A percentile compares a stretch with the other conserved stretches of the same genome.
Conservation (phyloP, 2,888 invertebrate species). For the Drosophila nigricruria region DNA sequence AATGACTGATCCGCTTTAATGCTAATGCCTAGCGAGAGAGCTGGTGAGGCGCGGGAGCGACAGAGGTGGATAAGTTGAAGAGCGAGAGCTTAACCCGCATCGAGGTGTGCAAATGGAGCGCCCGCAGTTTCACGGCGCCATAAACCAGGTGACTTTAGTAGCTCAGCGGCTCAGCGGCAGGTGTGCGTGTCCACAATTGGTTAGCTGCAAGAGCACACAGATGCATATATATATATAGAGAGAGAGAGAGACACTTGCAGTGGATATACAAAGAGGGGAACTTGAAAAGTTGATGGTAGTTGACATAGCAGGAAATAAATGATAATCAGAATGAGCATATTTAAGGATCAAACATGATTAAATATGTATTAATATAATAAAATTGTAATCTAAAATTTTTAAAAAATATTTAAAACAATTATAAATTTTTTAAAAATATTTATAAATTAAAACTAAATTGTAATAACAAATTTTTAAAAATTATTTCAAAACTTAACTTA, state of each 20-base stretch:
- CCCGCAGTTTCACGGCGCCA: slow-evolving; percentile 72
- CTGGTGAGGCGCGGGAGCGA: not conserved
- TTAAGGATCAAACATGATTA: not conserved
- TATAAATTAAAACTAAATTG: too few relatives aligned
- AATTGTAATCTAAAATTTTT: too few relatives aligned
- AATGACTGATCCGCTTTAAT: slow-evolving; percentile 69
- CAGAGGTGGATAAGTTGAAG: slow-evolving; percentile 1
- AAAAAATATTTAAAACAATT: too few relatives aligned
- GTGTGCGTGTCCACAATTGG: slow-evolving; percentile 46
- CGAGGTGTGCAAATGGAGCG: slow-evolving; percentile 64
- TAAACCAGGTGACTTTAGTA: slow-evolving; percentile 78
- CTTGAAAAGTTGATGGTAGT: not conserved
- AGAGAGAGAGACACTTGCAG: not conserved
- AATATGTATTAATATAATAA: too few relatives aligned
- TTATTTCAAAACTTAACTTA: too few relatives aligned
- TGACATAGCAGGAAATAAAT: not conserved
- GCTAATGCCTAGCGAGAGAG: slow-evolving; percentile 59
- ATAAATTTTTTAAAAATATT: too few relatives aligned
- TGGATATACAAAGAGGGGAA: slow-evolving; percentile 12
- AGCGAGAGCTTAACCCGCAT: slow-evolving; percentile 63
- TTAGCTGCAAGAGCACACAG: slow-evolving; percentile 13
- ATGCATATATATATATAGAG: not conserved
- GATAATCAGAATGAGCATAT: too few relatives aligned
- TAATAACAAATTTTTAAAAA: too few relatives aligned
- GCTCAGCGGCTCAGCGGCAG: slow-evolving; percentile 57